Evolutionary conservation across 1,140 invertebrate genomes (phyloP).

Genomic region (Helicorthomorpha holstii): DNA sequence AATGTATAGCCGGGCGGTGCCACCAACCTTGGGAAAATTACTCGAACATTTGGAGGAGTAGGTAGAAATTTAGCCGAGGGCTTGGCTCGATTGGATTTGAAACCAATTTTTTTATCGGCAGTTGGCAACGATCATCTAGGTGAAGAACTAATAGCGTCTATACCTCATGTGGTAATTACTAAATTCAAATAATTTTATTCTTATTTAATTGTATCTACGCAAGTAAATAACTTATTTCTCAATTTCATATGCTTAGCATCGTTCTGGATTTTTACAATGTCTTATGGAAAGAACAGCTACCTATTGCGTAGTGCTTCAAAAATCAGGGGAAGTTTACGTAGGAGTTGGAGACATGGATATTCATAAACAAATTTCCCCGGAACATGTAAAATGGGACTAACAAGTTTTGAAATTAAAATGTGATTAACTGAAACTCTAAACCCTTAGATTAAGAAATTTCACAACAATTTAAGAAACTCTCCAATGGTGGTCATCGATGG

Average conservation of each 20-base stretch:
- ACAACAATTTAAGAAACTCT: constrained; percentile 34
- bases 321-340: constrained; percentile 52
- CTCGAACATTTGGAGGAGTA: constrained; percentile 62
- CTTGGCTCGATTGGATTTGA: constrained; percentile 45
- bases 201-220: too few species aligned
- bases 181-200: too few species aligned
- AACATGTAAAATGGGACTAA: constrained; percentile 25
- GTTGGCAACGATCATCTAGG: constrained; percentile 50
- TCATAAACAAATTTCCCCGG: constrained; percentile 46
- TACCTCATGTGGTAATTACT: constrained; percentile 27
- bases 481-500: constrained; percentile 63
- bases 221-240: too few species aligned
- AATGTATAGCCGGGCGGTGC: constrained; percentile 46
- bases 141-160: constrained; percentile 24
- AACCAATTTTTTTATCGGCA: constrained; percentile 54
- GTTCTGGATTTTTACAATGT: too few species aligned
- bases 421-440: not conserved
- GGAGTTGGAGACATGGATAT: constrained; percentile 69
- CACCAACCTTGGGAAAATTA: constrained; percentile 45
- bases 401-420: not conserved
- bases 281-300: too few species aligned
- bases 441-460: constrained; percentile 32
- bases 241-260: too few species aligned
- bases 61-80: constrained; percentile 79
- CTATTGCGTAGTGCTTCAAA: constrained; percentile 53